phyloP scores from a whole-genome alignment of 2,888 invertebrate genomes.

The Theodoxus fluviatilis region DNA sequence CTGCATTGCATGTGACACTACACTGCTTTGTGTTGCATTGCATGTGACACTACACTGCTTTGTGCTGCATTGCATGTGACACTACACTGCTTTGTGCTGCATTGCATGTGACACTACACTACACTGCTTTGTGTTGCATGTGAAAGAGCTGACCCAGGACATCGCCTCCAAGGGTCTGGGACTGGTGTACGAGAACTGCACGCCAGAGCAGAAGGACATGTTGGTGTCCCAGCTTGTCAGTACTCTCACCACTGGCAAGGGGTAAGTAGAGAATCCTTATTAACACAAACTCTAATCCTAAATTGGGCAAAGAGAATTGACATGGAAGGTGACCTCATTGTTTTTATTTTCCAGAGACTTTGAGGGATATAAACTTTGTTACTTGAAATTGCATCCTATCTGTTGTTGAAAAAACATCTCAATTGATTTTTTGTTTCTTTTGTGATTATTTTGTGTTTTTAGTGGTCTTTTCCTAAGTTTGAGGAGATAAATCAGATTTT shows the following conservation, averaged over 20 bases:
- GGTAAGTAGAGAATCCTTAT: slow-evolving; percentile 21
- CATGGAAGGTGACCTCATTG: background rate
- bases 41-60: too few species aligned
- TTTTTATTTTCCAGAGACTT: background rate
- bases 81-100: too few species aligned
- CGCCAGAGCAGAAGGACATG: slow-evolving; percentile 75
- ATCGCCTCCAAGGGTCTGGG: slow-evolving; percentile 90
- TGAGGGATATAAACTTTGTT: background rate
- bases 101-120: too few species aligned
- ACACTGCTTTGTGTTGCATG: slow-evolving; percentile 8
- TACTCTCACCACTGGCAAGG: slow-evolving; percentile 81
- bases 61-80: too few species aligned
- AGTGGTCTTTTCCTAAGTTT: too few species aligned
- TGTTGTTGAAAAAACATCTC: too few species aligned
- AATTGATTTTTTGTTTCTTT: too few species aligned
- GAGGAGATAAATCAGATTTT: too few species aligned
- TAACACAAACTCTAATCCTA: background rate
- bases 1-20: too few species aligned
- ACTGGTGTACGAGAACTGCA: slow-evolving; percentile 83
- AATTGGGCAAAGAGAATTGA: slow-evolving; percentile 19
- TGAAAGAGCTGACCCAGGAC: slow-evolving; percentile 87
- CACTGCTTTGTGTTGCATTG: slow-evolving; percentile 10
- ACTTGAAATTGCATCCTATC: background rate
- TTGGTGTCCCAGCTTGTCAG: slow-evolving; percentile 81
- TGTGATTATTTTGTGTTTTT: too few species aligned